Percentiles rank a stretch among this genome's conserved stretches.
phyloP scores from a whole-genome alignment of 64 coral and sea anemone genomes.

The Cladopsammia gracilis region DNA sequence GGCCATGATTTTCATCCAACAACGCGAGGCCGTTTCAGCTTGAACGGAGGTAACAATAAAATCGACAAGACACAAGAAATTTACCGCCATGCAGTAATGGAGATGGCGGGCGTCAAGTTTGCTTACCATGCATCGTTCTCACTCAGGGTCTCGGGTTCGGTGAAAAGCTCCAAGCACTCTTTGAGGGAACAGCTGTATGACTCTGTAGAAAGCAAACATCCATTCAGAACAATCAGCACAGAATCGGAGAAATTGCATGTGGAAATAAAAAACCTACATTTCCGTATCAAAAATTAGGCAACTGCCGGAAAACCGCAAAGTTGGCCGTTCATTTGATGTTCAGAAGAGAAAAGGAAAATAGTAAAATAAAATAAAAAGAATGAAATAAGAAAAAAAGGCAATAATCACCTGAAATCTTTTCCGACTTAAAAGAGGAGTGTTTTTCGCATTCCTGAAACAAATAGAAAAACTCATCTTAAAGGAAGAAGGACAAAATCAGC shows the following conservation, averaged over 20 bases:
- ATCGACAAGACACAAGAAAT: no score
- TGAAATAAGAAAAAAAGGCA: background rate
- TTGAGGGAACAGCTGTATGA: slow-evolving; percentile 81
- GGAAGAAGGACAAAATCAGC: no score
- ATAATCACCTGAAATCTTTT: slow-evolving; percentile 70
- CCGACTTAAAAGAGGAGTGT: slow-evolving; percentile 58
- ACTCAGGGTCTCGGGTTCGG: slow-evolving; percentile 89
- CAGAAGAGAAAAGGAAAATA: background rate
- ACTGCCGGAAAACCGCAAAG: no score
- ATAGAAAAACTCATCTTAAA: background rate
- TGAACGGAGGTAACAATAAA: no score
- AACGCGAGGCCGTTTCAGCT: no score
- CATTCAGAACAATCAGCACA: no score
- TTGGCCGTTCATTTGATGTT: background rate
- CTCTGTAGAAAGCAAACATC: slow-evolving; percentile 31
- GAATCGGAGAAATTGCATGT: no score
- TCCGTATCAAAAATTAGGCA: no score
- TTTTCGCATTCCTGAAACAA: slow-evolving; percentile 70
- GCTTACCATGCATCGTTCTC: slow-evolving; percentile 93
- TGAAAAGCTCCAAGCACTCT: slow-evolving; percentile 89
- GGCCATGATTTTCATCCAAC: no score
- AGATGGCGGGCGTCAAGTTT: no score
- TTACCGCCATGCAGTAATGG: background rate
- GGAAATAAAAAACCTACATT: no score
- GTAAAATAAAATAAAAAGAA: background rate